Conservation (phyloP, 2,888 invertebrate genomes). For the Diplolepis rosae region DNA sequence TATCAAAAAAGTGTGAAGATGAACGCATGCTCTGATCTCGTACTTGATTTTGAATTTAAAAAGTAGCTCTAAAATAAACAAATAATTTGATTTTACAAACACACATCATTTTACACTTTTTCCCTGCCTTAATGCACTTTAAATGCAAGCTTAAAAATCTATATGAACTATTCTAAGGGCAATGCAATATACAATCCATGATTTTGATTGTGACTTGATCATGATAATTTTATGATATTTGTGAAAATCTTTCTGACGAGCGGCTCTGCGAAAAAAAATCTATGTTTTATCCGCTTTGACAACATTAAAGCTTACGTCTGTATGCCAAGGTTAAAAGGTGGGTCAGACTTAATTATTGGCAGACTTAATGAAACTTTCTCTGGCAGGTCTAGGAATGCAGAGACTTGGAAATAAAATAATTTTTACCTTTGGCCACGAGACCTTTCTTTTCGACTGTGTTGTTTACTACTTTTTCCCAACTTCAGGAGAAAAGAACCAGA, state of each 20-base stretch:
- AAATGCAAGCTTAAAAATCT: background rate
- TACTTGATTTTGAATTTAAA: background rate
- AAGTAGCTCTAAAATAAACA: constrained; percentile 9
- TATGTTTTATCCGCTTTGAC: background rate
- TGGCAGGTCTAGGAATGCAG: constrained; percentile 35
- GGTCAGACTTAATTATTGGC: constrained; percentile 47
- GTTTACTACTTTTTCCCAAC: background rate
- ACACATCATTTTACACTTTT: background rate
- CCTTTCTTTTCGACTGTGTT: background rate
- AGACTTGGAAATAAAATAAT: constrained; percentile 33
- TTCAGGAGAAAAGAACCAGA: background rate
- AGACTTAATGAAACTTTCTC: constrained; percentile 39
- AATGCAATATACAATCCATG: background rate
- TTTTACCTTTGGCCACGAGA: constrained; percentile 12
- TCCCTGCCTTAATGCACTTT: background rate
- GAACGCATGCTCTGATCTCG: background rate
- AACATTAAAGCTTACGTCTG: background rate
- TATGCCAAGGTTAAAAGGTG: background rate
- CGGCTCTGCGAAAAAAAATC: background rate
- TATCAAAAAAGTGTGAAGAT: background rate
- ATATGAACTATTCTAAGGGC: constrained; percentile 1
- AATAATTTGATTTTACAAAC: background rate
- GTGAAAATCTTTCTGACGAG: constrained; percentile 5
- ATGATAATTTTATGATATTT: background rate
- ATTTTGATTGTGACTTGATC: background rate